A percentile compares a stretch with the other conserved stretches of the same genome.
phyloP scores from a whole-genome alignment of 2,113 vertebrate species.

The Indicator indicator region DNA sequence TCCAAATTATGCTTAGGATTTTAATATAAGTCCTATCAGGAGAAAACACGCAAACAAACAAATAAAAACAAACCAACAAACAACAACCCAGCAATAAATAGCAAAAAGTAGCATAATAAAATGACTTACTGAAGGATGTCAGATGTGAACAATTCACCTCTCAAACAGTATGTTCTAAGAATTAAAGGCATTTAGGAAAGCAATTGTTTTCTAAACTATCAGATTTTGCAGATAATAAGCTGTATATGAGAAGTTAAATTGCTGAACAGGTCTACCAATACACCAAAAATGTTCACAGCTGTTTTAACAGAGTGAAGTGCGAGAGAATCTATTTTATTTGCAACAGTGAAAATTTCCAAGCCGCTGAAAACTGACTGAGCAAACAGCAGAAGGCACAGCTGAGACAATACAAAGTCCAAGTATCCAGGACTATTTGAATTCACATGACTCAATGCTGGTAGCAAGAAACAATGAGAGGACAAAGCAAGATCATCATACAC shows the following conservation, averaged over 20 bases:
- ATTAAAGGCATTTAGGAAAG: background rate
- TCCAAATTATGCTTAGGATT: background rate
- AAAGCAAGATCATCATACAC: background rate
- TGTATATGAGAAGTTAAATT: background rate
- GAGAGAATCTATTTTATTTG: background rate
- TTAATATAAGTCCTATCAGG: background rate
- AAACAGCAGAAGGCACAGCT: background rate
- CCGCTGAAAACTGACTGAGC: background rate
- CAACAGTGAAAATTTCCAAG: background rate
- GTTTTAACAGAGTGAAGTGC: background rate
- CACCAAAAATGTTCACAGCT: background rate
- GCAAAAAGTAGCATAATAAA: background rate
- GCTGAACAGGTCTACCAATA: background rate
- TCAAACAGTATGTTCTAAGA: background rate
- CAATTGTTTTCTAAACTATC: background rate
- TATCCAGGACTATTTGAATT: background rate
- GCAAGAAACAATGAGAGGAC: background rate
- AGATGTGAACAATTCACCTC: background rate
- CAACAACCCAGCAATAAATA: too few species aligned
- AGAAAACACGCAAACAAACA: rapidly evolving
- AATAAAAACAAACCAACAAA: too few species aligned
- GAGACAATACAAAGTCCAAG: background rate
- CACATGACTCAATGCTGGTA: background rate
- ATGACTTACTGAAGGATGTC: background rate
- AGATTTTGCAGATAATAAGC: background rate